phyloP scores from a whole-genome alignment of 1,140 invertebrate genomes.

The Radopholus similis region DNA sequence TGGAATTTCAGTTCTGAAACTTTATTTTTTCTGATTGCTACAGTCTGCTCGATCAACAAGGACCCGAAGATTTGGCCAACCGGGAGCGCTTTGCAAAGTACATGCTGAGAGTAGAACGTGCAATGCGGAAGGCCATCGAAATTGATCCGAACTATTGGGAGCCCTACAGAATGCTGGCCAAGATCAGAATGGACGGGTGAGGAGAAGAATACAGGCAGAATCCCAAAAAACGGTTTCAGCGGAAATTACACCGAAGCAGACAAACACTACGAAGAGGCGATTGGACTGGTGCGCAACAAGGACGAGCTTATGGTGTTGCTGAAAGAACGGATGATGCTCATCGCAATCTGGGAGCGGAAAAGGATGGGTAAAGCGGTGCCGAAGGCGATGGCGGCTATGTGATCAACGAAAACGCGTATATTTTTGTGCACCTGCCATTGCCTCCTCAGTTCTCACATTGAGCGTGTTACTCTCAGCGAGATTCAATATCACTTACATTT shows the following conservation, averaged over 20 bases:
- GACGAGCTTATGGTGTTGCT: constrained; percentile 37
- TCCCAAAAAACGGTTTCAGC: not conserved
- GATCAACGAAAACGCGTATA: not conserved
- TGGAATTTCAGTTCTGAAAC: not conserved
- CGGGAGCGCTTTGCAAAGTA: not conserved
- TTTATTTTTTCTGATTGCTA: not conserved
- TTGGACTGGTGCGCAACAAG: constrained; percentile 11
- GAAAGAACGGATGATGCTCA: constrained; percentile 40
- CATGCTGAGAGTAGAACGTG: constrained; percentile 2
- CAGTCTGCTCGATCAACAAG: constrained; percentile 1
- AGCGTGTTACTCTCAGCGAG: no score
- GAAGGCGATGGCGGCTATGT: not conserved
- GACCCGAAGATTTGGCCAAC: not conserved
- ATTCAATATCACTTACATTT: no score
- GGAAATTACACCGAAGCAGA: not conserved
- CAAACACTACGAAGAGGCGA: constrained; percentile 1
- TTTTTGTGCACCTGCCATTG: no score
- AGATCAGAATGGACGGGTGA: constrained; percentile 13
- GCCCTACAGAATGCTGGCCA: constrained; percentile 22
- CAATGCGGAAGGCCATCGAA: constrained; percentile 24
- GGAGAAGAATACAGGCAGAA: not conserved
- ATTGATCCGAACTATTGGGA: constrained; percentile 30
- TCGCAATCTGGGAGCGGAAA: constrained; percentile 34
- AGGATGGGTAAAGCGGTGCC: constrained; percentile 19
- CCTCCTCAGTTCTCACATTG: no score